Base-by-base conservation (phyloP, 2,797 vertebrate genomes). In the Podargus strigoides region DNA sequence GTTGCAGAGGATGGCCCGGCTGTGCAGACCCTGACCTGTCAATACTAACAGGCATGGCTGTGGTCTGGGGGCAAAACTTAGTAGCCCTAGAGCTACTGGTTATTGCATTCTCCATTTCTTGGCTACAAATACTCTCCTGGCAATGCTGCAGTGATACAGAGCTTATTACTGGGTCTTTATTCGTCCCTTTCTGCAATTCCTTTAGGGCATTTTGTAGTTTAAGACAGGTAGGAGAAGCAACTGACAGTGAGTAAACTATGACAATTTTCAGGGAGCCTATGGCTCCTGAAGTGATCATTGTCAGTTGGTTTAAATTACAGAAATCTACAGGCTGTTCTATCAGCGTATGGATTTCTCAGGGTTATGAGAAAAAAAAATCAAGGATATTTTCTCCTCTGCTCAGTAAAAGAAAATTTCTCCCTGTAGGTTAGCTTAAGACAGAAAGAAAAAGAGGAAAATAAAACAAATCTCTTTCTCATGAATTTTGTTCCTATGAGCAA, bases 281-380 rank as follows among this genome's bases (percentile, higher is more conserved):
- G 47, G 59, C 41, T 83, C 19, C 59, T 79, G 56, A 84, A 81
- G 30, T 66, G n/a, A 78, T 78, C 44, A 36, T 27, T 74, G 47
- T 69, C 69, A 75, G 41, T 55, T 75, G 59, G 59, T 74, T 87
- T 93, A 95, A 96, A 95, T 94, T 90, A 85, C 55, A 93, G 77
- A 87, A 79, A 67, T 90, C 68, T 95, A 95, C 64, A 76, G 44
- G 74, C 60, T 92, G 6, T 93, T 93, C 67, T 87, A n/a, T 37
- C 47, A 16, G 18, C 27, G 32, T 53, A 60, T 87, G 46, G 20
- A 76, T 89, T 91, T 87, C 53, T 81, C 55, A 52, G 69, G n/a
- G 34, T 75, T 66, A 63, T 62, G 39, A 84, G 82, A 26, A 77
- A 52, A 67, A 87, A 74, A n/a, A 66, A 52, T 17, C 36, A 72